phyloP scores from a whole-genome alignment of 2,113 vertebrate species.

The Alethe diademata region DNA sequence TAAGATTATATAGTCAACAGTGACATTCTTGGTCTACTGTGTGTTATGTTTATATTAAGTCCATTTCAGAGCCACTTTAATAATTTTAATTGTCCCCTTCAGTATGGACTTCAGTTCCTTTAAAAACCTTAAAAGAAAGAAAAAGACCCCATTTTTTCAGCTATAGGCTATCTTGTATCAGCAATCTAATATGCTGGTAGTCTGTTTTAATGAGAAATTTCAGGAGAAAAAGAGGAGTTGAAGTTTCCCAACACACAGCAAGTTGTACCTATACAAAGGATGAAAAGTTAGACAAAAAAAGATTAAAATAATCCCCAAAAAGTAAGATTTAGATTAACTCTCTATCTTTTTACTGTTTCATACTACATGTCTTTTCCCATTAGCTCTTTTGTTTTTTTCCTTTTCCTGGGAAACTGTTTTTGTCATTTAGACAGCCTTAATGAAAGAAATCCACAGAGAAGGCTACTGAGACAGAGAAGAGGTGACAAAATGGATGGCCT shows the following conservation, averaged over 20 bases:
- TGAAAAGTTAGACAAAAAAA: neutral
- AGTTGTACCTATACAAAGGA: neutral
- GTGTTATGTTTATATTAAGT: neutral
- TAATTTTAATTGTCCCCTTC: neutral
- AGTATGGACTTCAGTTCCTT: neutral
- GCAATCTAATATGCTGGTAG: neutral
- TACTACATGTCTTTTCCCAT: neutral
- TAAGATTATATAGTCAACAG: neutral
- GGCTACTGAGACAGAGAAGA: neutral
- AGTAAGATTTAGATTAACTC: neutral
- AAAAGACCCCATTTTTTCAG: neutral
- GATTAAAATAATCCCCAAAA: neutral
- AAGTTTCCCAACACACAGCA: neutral
- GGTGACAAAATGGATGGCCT: neutral
- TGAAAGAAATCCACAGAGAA: neutral
- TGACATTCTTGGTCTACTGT: neutral
- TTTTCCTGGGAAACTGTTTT: neutral
- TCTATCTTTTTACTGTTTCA: neutral
- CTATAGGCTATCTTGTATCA: neutral
- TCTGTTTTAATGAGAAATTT: neutral
- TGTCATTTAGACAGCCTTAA: neutral
- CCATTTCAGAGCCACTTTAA: neutral
- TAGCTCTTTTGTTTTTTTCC: neutral
- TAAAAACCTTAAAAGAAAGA: neutral
- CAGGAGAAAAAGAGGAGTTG: neutral